Base-by-base conservation (phyloP, 1,140 invertebrate genomes). In the Megalopta genalis region DNA sequence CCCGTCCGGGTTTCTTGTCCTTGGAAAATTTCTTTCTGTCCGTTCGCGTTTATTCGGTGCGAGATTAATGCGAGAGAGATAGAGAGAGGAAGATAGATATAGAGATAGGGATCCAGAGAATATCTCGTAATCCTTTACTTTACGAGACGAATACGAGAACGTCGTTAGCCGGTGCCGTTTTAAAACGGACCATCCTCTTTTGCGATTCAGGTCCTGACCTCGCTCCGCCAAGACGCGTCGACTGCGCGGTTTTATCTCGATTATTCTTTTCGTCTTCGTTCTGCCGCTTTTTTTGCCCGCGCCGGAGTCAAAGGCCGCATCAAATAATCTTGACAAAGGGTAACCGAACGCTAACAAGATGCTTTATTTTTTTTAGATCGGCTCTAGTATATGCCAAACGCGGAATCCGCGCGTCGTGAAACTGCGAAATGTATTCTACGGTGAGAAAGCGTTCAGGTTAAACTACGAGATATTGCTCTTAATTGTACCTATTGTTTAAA, bases 121-220 rank as follows among this genome's bases (percentile, higher is more conserved):
- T 23, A 66, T 46, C 21, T n/a, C n/a, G 23, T 25, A 46, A 66
- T 66, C 32, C 25, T 10, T 32, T n/a, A 27, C 32, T 63, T 32
- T 32, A 32, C 32, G 54, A 67, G 52, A 16, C 16, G 65, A 46
- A 39, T 42, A 75, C 46, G 54, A 4, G 32, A 67, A 67, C 46
- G 63, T 74, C 32, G 72, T 75, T 75, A 75, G 37, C n/a, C 32
- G n/a, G 10, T 18, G 16, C 32, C 27, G 46, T 21, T 62, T 74
- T 74, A 65, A 64, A 74, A 10, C 27, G 46, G 54, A 46, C 37
- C 73, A 27, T 10, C 27, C 62, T 65, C n/a, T 27, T 54, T 67
- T 73, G 21, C 25, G 27, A 21, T 75, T 42, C 37, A 21, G 10
- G 54, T 57, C 62, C 14, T 23, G 27, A 16, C 63, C 25, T 18